These are phyloP conservation scores for Eupithecia abbreviata DNA, from an alignment of 2,888 invertebrate species.

Conservation along the genomic window DNA sequence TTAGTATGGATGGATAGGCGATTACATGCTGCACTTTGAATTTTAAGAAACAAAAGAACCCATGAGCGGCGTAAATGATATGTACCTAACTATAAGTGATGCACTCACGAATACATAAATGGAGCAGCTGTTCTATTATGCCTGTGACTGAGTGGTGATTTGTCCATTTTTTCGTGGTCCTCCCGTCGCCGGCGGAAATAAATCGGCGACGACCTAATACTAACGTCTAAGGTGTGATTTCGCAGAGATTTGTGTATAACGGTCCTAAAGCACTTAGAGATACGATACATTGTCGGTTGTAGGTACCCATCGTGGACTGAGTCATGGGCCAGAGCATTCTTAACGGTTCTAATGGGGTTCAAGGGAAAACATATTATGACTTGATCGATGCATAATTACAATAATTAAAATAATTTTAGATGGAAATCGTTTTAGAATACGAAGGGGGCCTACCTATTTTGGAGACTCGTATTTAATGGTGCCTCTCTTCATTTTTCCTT, in stretches of 20 bases:
- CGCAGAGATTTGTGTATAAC: slow-evolving; percentile 8
- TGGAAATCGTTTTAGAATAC: no score
- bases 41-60: not conserved
- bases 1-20: no score
- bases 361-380: no score
- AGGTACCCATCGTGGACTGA: not conserved
- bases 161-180: slow-evolving; percentile 57
- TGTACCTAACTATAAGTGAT: no score
- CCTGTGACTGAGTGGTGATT: slow-evolving; percentile 52
- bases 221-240: slow-evolving; percentile 28
- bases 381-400: no score
- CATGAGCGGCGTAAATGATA: not conserved
- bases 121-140: not conserved
- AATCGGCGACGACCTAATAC: slow-evolving; percentile 33
- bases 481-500: no score
- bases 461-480: no score
- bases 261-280: slow-evolving; percentile 1
- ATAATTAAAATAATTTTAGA: no score
- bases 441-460: no score
- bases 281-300: not conserved
- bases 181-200: slow-evolving; percentile 46
- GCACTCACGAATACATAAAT: not conserved
- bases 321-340: not conserved
- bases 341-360: no score
- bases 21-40: no score